Conservation (phyloP, 2,113 vertebrate species). For the Engystomops pustulosus region DNA sequence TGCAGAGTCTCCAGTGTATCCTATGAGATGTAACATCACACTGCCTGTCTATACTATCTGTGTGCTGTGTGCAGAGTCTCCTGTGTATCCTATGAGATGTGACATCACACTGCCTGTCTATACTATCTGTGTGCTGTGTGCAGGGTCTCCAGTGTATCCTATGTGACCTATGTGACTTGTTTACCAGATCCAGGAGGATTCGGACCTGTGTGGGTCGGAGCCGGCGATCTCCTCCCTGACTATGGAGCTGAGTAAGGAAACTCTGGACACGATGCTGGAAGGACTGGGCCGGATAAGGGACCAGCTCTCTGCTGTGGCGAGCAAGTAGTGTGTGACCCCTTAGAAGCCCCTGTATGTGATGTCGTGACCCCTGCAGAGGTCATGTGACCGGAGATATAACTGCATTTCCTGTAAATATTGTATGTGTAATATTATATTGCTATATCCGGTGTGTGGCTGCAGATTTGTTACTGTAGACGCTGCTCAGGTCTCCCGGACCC, state of each 20-base stretch:
- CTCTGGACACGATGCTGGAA: conserved; percentile 93
- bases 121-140: too few species aligned
- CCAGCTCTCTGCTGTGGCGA: conserved; percentile 86
- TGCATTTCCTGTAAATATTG: background rate
- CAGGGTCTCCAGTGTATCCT: too few species aligned
- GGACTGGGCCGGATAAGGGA: conserved; percentile 90
- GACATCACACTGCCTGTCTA: too few species aligned
- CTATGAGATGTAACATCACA: too few species aligned
- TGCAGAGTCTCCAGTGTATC: too few species aligned
- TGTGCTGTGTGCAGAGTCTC: too few species aligned
- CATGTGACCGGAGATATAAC: background rate
- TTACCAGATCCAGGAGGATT: conserved; percentile 83
- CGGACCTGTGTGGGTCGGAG: conserved; percentile 68
- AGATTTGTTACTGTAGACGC: too few species aligned
- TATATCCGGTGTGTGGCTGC: too few species aligned
- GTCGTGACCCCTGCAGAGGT: background rate
- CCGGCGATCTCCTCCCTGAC: conserved; percentile 79
- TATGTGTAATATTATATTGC: background rate
- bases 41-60: too few species aligned
- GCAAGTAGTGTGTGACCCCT: conserved; percentile 71
- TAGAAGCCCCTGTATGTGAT: too few species aligned
- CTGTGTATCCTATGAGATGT: too few species aligned
- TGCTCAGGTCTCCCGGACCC: background rate
- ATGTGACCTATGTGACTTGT: conserved; percentile 29
- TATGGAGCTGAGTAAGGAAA: conserved; percentile 91